These are phyloP conservation scores for Drosophila niveifrons DNA, from an alignment of 2,888 invertebrate species.

Conservation along the genomic window DNA sequence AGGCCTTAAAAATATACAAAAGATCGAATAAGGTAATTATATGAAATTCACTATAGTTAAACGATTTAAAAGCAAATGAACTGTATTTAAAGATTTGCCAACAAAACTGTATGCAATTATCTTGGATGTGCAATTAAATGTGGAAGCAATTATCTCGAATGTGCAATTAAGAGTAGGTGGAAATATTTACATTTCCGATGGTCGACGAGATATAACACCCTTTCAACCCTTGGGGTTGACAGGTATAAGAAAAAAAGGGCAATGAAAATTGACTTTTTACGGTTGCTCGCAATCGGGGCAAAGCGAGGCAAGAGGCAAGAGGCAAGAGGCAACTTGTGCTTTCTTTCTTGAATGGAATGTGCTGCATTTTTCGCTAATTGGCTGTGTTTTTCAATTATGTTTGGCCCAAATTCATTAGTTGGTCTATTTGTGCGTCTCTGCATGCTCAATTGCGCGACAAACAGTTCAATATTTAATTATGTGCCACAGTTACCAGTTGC, in stretches of 20 bases:
- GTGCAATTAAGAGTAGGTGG: too few relatives aligned
- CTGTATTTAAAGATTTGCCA: too few relatives aligned
- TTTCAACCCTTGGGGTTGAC: neutral
- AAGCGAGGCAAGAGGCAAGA: too few relatives aligned
- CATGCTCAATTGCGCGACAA: constrained; percentile 41
- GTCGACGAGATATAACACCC: too few relatives aligned
- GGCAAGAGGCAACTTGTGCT: constrained; percentile 26
- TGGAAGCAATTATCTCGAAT: too few relatives aligned
- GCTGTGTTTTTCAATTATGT: constrained; percentile 54
- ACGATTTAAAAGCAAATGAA: too few relatives aligned
- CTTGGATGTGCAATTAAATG: too few relatives aligned
- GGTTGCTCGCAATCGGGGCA: constrained; percentile 1
- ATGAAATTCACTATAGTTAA: too few relatives aligned
- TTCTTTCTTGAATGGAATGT: constrained; percentile 24
- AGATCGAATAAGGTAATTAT: too few relatives aligned
- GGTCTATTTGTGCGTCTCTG: constrained; percentile 27
- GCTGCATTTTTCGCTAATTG: constrained; percentile 47
- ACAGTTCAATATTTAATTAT: constrained; percentile 49
- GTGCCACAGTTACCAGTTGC: constrained; percentile 9
- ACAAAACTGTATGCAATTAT: too few relatives aligned
- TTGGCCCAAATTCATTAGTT: constrained; percentile 49
- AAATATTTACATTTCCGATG: too few relatives aligned
- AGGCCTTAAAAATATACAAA: too few relatives aligned
- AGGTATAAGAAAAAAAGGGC: neutral
- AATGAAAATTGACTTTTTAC: constrained; percentile 26